Evolutionary conservation across 1,140 invertebrate species (phyloP).

Genomic region (roundworm (Caenorhabditis elegans)): WBcel235 BX284606.5:17079501-17080000

Average conservation of each 20-base stretch:
- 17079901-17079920: background rate
- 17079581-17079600: too few species aligned
- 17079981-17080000: too few species aligned
- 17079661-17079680: too few species aligned
- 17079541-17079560: too few species aligned
- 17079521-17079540: too few species aligned
- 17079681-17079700: too few species aligned
- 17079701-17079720: background rate
- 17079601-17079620: too few species aligned
- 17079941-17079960: background rate
- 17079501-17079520: too few species aligned
- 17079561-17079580: too few species aligned
- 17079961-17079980: background rate
- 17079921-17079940: background rate
- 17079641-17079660: too few species aligned
- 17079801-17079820: background rate
- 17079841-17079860: background rate
- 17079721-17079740: background rate
- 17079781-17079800: background rate
- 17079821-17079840: background rate
- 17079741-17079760: background rate
- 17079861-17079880: background rate
- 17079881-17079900: background rate
- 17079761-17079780: background rate
- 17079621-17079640: too few species aligned